Percentiles rank a stretch among this genome's conserved stretches.
Evolutionary conservation across 2,888 invertebrate genomes (phyloP).

Genomic region (Drosophila lacicola): DNA sequence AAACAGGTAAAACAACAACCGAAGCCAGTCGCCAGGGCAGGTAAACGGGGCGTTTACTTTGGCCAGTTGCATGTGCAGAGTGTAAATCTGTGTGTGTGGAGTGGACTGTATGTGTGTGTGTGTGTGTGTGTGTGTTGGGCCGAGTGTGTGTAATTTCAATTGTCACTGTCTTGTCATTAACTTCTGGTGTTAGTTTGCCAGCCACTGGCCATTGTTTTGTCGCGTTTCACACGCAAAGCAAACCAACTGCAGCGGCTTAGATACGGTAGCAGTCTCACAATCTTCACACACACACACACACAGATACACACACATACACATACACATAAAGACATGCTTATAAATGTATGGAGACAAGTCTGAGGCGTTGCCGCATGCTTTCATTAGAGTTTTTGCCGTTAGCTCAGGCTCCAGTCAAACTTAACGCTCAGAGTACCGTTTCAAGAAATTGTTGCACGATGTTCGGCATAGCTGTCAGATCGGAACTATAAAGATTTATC

Average conservation of each 20-base stretch:
- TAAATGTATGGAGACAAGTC: background rate
- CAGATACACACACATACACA: constrained; percentile 5
- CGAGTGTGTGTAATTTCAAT: constrained; percentile 72
- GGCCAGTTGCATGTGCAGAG: constrained; percentile 37
- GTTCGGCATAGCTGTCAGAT: background rate
- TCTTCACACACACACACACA: constrained; percentile 5
- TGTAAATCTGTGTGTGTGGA: constrained; percentile 15
- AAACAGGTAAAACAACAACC: constrained; percentile 73
- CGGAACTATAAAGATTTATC: background rate
- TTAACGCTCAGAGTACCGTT: constrained; percentile 24
- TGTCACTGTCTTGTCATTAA: constrained; percentile 81
- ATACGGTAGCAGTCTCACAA: constrained; percentile 56
- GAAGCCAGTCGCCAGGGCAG: constrained; percentile 27
- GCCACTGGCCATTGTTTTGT: constrained; percentile 65
- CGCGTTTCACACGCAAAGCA: constrained; percentile 77
- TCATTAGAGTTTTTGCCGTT: constrained; percentile 36
- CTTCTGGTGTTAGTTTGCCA: constrained; percentile 76
- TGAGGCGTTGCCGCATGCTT: constrained; percentile 26
- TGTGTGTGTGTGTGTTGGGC: constrained; percentile 20
- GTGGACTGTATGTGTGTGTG: constrained; percentile 8
- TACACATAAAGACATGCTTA: background rate
- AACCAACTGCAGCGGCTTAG: constrained; percentile 56
- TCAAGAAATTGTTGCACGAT: background rate
- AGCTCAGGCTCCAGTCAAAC: constrained; percentile 5
- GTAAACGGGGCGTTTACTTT: constrained; percentile 75